Conservation (phyloP, 2,797 vertebrate species). For the Antrozous pallidus region DNA sequence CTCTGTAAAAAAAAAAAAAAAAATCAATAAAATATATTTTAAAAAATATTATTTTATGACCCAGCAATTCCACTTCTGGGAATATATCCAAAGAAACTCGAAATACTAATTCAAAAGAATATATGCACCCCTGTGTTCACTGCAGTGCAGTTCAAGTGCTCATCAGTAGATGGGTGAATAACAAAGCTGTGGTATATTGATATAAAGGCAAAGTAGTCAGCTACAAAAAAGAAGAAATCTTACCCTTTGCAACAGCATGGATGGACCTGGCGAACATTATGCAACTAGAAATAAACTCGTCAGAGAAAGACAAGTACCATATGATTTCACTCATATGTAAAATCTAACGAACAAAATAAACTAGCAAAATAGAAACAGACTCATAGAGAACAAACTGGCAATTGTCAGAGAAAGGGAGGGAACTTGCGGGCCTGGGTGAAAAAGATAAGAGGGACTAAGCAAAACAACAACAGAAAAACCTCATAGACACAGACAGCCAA, state of each 20-base stretch:
- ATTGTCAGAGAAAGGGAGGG: not conserved
- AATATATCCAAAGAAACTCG: not conserved
- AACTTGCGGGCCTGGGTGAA: not conserved
- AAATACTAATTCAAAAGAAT: not conserved
- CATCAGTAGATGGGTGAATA: not conserved
- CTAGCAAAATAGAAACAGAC: not conserved
- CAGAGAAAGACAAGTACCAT: not conserved
- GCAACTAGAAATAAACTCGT: not conserved
- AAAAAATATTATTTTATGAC: not conserved
- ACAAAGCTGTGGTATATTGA: not conserved
- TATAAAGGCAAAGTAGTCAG: not conserved
- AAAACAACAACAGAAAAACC: not conserved
- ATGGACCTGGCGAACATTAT: not conserved
- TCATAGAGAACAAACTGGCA: not conserved
- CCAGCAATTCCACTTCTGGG: not conserved
- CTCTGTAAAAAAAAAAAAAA: no score
- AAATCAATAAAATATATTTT: not conserved
- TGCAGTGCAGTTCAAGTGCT: not conserved
- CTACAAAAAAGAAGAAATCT: not conserved
- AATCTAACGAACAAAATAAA: not conserved
- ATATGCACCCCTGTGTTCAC: not conserved
- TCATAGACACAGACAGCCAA: not conserved
- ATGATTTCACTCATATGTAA: not conserved
- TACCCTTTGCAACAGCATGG: not conserved
- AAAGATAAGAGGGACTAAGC: not conserved